Conservation (phyloP, 1,140 invertebrate species). For the Nylanderia fulva region DNA sequence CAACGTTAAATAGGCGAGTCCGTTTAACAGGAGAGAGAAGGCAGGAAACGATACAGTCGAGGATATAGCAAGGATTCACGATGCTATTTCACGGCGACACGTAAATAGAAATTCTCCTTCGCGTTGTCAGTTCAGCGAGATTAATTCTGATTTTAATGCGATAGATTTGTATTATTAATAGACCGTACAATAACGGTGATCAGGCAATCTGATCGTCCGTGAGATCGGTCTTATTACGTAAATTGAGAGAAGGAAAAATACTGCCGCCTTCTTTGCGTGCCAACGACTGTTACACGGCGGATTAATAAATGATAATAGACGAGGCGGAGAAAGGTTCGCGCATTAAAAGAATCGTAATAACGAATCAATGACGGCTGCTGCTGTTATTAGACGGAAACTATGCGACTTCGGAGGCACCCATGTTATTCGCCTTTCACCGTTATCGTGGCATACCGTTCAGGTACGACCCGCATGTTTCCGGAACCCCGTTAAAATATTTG, state of each 20-base stretch:
- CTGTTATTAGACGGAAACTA: conserved; percentile 71
- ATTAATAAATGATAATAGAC: conserved; percentile 33
- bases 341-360: conserved; percentile 61
- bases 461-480: conserved; percentile 43
- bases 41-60: conserved; percentile 32
- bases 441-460: conserved; percentile 62
- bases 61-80: conserved; percentile 20
- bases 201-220: background rate
- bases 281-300: background rate
- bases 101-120: conserved; percentile 23
- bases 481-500: conserved; percentile 6
- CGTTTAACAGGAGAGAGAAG: background rate
- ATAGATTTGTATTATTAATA: conserved; percentile 48
- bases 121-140: conserved; percentile 7
- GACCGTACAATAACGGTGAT: conserved; percentile 10
- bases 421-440: conserved; percentile 69
- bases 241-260: conserved; percentile 14
- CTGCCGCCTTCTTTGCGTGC: background rate
- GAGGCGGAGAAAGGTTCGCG: conserved; percentile 47
- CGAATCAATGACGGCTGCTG: conserved; percentile 15
- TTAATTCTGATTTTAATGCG: conserved; percentile 31
- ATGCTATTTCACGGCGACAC: background rate
- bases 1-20: background rate
- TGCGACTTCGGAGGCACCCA: conserved; percentile 64
- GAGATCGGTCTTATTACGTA: conserved; percentile 26